Percentiles rank a stretch among this genome's conserved stretches.
Evolutionary conservation across 2,113 vertebrate species (phyloP).

Genomic region (Tricholaema leucomelas): DNA sequence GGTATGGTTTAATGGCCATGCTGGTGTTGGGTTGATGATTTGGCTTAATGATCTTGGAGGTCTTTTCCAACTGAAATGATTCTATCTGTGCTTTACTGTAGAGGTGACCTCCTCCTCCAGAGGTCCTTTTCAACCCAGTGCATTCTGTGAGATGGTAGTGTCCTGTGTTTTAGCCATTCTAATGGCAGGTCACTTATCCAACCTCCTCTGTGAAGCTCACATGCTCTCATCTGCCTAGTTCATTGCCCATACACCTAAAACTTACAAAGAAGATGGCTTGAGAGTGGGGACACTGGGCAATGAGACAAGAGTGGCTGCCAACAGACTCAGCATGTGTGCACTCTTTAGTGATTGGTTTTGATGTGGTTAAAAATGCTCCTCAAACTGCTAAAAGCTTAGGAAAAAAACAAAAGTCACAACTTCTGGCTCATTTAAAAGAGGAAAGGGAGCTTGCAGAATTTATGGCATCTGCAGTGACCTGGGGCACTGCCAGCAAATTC

Average conservation of each 20-base stretch:
- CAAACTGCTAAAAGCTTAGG: neutral
- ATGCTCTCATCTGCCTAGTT: neutral
- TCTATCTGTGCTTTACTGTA: no score
- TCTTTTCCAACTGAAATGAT: no score
- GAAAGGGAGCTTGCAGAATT: neutral
- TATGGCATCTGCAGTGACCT: slow-evolving; percentile 1
- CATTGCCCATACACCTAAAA: neutral
- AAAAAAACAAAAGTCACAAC: neutral
- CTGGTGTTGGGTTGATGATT: no score
- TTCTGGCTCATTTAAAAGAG: neutral
- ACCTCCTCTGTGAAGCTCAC: neutral
- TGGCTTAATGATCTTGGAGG: no score
- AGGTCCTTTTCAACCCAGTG: no score
- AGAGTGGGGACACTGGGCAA: neutral
- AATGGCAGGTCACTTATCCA: neutral
- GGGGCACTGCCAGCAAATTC: neutral
- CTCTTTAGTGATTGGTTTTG: neutral
- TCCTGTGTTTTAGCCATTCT: neutral
- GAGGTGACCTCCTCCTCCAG: no score
- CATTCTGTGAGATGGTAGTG: no score
- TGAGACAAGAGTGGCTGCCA: neutral
- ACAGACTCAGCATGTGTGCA: neutral
- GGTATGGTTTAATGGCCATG: no score
- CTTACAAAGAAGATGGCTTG: neutral
- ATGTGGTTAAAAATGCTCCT: neutral